Percentiles rank a stretch among this genome's conserved stretches.
phyloP scores from a whole-genome alignment of 2,113 vertebrate species.

The Ammodytes marinus region DNA sequence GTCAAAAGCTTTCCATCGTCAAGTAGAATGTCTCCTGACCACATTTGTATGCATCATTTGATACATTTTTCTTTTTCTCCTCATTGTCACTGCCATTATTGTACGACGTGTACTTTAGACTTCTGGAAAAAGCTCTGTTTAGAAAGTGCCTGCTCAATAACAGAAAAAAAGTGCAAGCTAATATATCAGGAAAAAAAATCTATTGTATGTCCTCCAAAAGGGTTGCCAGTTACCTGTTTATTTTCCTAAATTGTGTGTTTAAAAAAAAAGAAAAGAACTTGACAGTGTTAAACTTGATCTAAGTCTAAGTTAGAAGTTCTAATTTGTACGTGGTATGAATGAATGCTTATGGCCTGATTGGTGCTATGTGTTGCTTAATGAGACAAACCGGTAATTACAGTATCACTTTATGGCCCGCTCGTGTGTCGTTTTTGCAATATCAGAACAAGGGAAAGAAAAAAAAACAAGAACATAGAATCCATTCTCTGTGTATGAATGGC shows the following conservation, averaged over 20 bases:
- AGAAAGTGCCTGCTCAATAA: constrained; percentile 84
- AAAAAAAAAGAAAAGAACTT: constrained; percentile 51
- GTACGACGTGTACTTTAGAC: constrained; percentile 68
- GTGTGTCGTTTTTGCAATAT: constrained; percentile 65
- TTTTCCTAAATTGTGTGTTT: constrained; percentile 79
- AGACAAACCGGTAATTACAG: constrained; percentile 60
- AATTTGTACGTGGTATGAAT: constrained; percentile 74
- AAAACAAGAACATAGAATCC: constrained; percentile 31
- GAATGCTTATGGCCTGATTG: constrained; percentile 71
- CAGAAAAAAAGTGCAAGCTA: constrained; percentile 74
- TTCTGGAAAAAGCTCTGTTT: constrained; percentile 81
- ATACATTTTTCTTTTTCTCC: constrained; percentile 46
- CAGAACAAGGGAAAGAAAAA: constrained; percentile 14
- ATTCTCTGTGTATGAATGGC: constrained; percentile 57
- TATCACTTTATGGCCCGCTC: constrained; percentile 63
- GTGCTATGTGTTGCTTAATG: constrained; percentile 58
- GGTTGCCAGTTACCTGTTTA: constrained; percentile 71
- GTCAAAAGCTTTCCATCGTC: constrained; percentile 75
- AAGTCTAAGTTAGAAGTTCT: constrained; percentile 64
- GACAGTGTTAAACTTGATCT: constrained; percentile 67
- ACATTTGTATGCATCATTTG: constrained; percentile 67
- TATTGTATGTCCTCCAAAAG: constrained; percentile 73
- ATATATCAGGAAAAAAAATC: constrained; percentile 82
- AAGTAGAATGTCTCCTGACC: constrained; percentile 74
- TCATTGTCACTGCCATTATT: constrained; percentile 75